Conservation (phyloP, 2,797 vertebrate genomes). For the Coregonus ussuriensis region DNA sequence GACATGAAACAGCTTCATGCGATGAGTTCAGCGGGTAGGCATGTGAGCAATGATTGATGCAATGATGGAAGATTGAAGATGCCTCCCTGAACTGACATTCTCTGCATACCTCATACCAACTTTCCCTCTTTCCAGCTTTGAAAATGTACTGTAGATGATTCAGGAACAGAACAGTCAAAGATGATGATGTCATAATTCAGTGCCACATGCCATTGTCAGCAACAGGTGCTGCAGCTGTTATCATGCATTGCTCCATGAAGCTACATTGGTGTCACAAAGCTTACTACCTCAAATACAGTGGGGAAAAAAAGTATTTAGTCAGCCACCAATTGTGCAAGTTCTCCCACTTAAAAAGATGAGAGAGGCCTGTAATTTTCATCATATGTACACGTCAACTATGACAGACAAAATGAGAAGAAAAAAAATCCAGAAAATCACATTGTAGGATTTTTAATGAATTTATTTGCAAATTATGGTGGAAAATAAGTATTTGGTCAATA, state of each 20-base stretch:
- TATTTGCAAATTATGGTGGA: no score
- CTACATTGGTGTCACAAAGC: background rate
- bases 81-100: background rate
- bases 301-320: no score
- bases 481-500: no score
- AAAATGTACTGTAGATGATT: background rate
- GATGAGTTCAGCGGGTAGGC: background rate
- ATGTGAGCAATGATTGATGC: constrained; percentile 14
- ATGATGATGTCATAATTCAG: background rate
- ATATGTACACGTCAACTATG: no score
- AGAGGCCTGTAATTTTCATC: no score
- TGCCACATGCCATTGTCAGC: background rate
- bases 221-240: background rate
- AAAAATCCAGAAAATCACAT: no score
- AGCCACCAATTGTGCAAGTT: no score
- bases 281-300: background rate
- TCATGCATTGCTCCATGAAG: background rate
- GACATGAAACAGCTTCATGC: constrained; percentile 4
- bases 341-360: no score
- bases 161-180: background rate
- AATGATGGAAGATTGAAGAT: constrained; percentile 10
- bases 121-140: background rate
- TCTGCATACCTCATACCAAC: background rate
- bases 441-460: no score
- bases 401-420: no score